These are phyloP conservation scores for Myopa tessellatipennis DNA, from an alignment of 2,888 invertebrate genomes.

Conservation along the genomic window DNA sequence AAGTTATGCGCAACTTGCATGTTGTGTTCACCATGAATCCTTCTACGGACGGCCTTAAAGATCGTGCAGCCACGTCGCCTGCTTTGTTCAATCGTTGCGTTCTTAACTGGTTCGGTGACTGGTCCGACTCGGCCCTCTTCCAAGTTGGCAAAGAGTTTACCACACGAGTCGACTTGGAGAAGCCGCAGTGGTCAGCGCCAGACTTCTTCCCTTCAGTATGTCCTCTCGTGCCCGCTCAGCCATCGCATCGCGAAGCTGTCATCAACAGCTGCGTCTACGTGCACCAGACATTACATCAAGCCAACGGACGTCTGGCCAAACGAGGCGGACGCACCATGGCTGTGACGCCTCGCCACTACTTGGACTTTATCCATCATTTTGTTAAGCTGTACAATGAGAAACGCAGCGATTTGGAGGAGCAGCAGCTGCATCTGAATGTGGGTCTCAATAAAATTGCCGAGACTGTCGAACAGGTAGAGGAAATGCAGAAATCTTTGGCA, in stretches of 20 bases:
- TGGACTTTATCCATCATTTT: conserved; percentile 99
- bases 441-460: conserved; percentile 99
- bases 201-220: conserved; percentile 92
- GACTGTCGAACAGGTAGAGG: conserved; percentile 99
- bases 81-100: conserved; percentile 99
- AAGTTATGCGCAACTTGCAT: conserved; percentile 99
- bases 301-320: conserved; percentile 90
- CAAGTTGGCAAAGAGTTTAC: conserved; percentile 98
- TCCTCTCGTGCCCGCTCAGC: conserved; percentile 78
- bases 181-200: conserved; percentile 85
- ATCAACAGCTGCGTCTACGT: conserved; percentile 98
- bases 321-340: conserved; percentile 96
- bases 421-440: conserved; percentile 97
- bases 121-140: conserved; percentile 96
- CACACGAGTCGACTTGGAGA: conserved; percentile 92
- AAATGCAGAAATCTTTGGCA: conserved; percentile 98
- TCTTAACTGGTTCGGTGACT: conserved; percentile 99
- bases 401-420: conserved; percentile 97
- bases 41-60: conserved; percentile 96
- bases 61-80: conserved; percentile 98
- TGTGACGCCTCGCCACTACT: conserved; percentile 96
- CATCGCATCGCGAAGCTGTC: conserved; percentile 94
- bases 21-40: conserved; percentile 99
- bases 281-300: conserved; percentile 95
- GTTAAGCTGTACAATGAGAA: conserved; percentile 98